phyloP scores from a whole-genome alignment of 2,113 vertebrate species.

The Lontra canadensis region DNA sequence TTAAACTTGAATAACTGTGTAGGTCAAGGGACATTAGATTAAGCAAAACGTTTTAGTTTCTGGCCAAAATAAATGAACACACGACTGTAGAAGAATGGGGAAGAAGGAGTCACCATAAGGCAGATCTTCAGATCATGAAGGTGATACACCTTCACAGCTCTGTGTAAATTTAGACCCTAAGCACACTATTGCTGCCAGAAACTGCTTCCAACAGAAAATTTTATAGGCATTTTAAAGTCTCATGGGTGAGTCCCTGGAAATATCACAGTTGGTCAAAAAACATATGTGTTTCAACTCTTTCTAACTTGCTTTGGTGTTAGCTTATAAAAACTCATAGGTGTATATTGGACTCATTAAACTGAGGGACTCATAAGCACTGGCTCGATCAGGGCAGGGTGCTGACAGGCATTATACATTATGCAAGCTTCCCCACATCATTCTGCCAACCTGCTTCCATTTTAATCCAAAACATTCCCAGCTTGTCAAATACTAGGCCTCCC shows the following conservation, averaged over 20 bases:
- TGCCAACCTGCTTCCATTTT: slow-evolving; percentile 75
- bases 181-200: slow-evolving; percentile 46
- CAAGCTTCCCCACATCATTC: slow-evolving; percentile 72
- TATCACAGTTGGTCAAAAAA: slow-evolving; percentile 74
- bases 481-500: slow-evolving; percentile 70
- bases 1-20: neutral
- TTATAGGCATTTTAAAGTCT: slow-evolving; percentile 72
- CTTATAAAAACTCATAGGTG: slow-evolving; percentile 79
- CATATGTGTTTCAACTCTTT: slow-evolving; percentile 72
- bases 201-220: slow-evolving; percentile 63
- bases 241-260: slow-evolving; percentile 71
- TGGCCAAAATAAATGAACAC: neutral
- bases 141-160: neutral
- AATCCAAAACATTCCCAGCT: slow-evolving; percentile 77
- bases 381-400: slow-evolving; percentile 62
- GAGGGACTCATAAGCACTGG: slow-evolving; percentile 61
- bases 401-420: slow-evolving; percentile 72
- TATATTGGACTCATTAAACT: slow-evolving; percentile 80
- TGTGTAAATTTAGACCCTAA: slow-evolving; percentile 44
- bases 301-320: slow-evolving; percentile 75
- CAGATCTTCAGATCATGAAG: neutral
- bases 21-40: neutral
- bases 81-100: neutral
- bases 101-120: neutral
- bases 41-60: neutral